Conservation (phyloP, 2,797 vertebrate species). For the Aeoliscus strigatus region DNA sequence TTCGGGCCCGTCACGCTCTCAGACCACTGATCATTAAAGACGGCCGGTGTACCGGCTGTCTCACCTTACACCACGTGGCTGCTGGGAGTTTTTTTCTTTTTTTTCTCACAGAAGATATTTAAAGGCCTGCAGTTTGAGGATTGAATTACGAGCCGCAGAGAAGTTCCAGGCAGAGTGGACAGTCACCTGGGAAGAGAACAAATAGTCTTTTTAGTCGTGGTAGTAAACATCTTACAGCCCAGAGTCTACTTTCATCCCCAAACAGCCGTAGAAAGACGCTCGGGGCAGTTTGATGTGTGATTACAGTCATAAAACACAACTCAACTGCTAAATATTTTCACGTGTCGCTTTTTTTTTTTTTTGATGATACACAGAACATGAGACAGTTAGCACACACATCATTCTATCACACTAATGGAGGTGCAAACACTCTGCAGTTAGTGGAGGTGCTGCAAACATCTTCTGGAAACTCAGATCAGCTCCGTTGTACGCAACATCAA, state of each 20-base stretch:
- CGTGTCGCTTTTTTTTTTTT: no score
- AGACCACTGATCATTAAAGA: conserved; percentile 45
- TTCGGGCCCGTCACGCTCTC: conserved; percentile 33
- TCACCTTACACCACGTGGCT: conserved; percentile 80
- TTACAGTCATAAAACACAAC: no score
- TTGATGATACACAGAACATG: no score
- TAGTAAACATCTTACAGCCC: background rate
- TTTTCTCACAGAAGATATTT: conserved; percentile 68
- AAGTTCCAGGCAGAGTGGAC: conserved; percentile 38
- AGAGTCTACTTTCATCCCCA: no score
- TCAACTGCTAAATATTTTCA: no score
- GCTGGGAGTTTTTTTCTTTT: conserved; percentile 34
- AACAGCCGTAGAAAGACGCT: no score
- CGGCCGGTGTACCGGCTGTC: conserved; percentile 41
- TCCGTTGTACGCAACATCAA: background rate
- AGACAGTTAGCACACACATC: no score
- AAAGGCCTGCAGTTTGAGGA: conserved; percentile 67
- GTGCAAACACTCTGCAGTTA: conserved; percentile 58
- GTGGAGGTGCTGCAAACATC: conserved; percentile 45
- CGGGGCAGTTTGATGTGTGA: no score
- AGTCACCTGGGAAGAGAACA: conserved; percentile 40
- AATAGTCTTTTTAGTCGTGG: conserved; percentile 4
- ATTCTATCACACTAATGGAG: conserved; percentile 36
- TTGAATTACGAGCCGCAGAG: conserved; percentile 63
- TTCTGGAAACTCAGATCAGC: conserved; percentile 23